Base-by-base conservation (phyloP, 2,888 invertebrate species). In the Acrobasis consociella region DNA sequence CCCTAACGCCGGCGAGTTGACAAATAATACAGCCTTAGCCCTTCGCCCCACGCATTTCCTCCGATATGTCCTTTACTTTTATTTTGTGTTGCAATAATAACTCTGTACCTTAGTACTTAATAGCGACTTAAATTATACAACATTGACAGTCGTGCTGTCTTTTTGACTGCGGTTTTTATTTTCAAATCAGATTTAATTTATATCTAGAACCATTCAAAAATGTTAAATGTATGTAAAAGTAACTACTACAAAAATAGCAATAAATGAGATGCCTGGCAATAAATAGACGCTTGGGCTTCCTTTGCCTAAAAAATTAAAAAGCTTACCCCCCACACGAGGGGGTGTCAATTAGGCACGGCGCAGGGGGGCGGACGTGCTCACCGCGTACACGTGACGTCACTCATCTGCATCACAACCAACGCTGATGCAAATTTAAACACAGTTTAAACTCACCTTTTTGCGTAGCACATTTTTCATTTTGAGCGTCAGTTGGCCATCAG, bases 21-120 rank as follows among this genome's bases (percentile, higher is more conserved):
- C 91, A 91, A 92, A 92, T 91, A 90, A 76, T 78, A 78, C 76
- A 74, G 83, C 82, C 85, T 88, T 85, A 77, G 75, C 69, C 67
- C 69, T 66, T 64, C 67, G 72, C 74, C 78, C 76, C 70, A 68
- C 73, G 74, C 67, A 80, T 79, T 78, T 78, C 78, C 80, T 72
- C 53, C 58, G 64, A 62, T 68, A 64, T 68, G 55, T 69, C 69
- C 65, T 53, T 60, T 60, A 46, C 58, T 62, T 59, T 60, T 59
- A 59, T 64, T 67, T 67, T 64, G 67, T 65, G 65, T 62, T 61
- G 8, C 38, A 15, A 38, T 49, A 50, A 38, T 60, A 38, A 60
- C 37, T 15, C 0, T 16, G 39, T 39, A 39, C 13, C 16, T 55
- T 7, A 31, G 7, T 31, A 31, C 5, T 31, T 31, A 31, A 31